Evolutionary conservation across 1,140 invertebrate genomes (phyloP).

Genomic region (Lepidurus arcticus): DNA sequence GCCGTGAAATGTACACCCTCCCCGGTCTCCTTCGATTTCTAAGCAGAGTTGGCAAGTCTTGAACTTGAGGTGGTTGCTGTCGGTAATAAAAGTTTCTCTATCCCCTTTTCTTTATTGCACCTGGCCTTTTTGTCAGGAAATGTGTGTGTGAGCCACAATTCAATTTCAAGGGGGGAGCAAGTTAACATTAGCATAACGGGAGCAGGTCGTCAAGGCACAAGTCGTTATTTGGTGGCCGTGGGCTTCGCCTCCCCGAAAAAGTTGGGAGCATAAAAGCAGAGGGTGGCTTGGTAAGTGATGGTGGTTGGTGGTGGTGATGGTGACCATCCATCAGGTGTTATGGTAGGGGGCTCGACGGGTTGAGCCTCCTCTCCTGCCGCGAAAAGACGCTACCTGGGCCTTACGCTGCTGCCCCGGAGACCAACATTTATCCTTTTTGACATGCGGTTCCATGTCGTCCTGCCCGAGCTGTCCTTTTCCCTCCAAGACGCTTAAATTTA

Average conservation of each 20-base stretch:
- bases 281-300: conserved; percentile 17
- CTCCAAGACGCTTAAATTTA: background rate
- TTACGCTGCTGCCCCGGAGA: background rate
- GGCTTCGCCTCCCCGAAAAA: background rate
- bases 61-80: background rate
- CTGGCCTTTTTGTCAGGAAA: background rate
- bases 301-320: conserved; percentile 13
- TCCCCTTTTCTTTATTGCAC: background rate
- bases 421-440: conserved; percentile 22
- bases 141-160: background rate
- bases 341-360: conserved; percentile 20
- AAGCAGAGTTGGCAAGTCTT: background rate
- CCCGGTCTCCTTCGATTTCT: too few species aligned
- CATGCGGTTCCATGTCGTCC: conserved; percentile 14
- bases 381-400: conserved; percentile 20
- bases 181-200: conserved; percentile 3
- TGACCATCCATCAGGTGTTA: conserved; percentile 21
- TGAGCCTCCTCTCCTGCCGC: conserved; percentile 11
- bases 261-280: conserved; percentile 4
- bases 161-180: background rate
- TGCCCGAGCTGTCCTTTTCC: background rate
- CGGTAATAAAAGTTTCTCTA: background rate
- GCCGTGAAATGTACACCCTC: background rate
- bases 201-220: conserved; percentile 9
- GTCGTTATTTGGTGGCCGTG: background rate